Conservation (phyloP, 1,140 invertebrate species). For the Planococcus citri region DNA sequence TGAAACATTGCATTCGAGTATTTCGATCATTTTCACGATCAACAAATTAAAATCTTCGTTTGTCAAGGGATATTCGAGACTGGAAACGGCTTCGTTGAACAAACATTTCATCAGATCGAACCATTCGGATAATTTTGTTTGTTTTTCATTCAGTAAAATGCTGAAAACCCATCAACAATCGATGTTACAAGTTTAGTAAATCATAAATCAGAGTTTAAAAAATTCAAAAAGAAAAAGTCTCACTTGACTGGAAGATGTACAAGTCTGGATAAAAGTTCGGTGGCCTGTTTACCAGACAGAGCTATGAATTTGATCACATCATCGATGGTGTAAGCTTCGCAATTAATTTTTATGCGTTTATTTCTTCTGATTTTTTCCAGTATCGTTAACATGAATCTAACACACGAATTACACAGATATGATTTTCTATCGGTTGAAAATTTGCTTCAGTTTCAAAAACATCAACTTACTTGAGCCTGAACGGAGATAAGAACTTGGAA, state of each 20-base stretch:
- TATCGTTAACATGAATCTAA: neutral
- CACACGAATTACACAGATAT: too few relatives aligned
- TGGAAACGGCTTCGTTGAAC: neutral
- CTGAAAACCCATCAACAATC: neutral
- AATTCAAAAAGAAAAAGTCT: neutral
- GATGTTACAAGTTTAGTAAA: neutral
- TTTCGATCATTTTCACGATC: neutral
- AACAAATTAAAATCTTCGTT: neutral
- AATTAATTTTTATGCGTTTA: neutral
- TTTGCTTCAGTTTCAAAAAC: too few relatives aligned
- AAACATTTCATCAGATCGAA: neutral
- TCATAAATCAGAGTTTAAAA: neutral
- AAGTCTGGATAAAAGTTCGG: neutral
- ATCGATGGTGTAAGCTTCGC: neutral
- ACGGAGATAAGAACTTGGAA: neutral
- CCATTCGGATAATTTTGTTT: neutral
- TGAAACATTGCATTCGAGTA: neutral
- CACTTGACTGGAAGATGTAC: neutral
- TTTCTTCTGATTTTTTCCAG: neutral
- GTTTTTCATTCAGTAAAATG: neutral
- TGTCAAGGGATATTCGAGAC: neutral
- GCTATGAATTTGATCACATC: neutral
- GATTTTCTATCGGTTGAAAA: too few relatives aligned
- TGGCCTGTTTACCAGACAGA: neutral
- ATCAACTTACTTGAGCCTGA: neutral